Evolutionary conservation across 2,113 vertebrate genomes (phyloP).

Genomic region (Electrona antarctica): DNA sequence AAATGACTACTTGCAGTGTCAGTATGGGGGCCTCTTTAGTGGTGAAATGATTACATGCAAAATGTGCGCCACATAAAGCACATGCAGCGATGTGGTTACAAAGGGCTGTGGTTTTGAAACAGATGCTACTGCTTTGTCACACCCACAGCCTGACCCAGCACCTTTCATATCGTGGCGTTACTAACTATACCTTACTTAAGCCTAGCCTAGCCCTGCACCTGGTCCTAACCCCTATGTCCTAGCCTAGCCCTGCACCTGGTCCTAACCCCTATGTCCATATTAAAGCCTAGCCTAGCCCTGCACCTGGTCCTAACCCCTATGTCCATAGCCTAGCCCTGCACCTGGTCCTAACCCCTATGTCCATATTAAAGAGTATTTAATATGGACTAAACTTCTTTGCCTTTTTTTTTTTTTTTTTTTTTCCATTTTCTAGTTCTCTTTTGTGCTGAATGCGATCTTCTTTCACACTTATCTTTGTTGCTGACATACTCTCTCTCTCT

Average conservation of each 20-base stretch:
- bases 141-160: background rate
- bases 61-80: too few relatives aligned
- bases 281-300: background rate
- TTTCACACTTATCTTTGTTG: slow-evolving; percentile 56
- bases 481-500: slow-evolving; percentile 44
- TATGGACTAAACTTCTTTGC: too few relatives aligned
- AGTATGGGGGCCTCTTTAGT: too few relatives aligned
- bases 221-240: background rate
- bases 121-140: background rate
- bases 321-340: background rate
- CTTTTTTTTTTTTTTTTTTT: too few relatives aligned
- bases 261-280: background rate
- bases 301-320: background rate
- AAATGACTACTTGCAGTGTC: too few relatives aligned
- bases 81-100: background rate
- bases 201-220: background rate
- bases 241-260: background rate
- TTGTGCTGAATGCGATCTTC: slow-evolving; percentile 45
- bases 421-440: background rate
- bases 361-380: background rate
- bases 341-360: background rate
- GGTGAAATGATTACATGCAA: too few relatives aligned
- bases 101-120: background rate
- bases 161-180: too few relatives aligned
- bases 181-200: background rate